Base-by-base conservation (phyloP, 1,140 invertebrate species). In the Stenopsyche tienmushanensis region DNA sequence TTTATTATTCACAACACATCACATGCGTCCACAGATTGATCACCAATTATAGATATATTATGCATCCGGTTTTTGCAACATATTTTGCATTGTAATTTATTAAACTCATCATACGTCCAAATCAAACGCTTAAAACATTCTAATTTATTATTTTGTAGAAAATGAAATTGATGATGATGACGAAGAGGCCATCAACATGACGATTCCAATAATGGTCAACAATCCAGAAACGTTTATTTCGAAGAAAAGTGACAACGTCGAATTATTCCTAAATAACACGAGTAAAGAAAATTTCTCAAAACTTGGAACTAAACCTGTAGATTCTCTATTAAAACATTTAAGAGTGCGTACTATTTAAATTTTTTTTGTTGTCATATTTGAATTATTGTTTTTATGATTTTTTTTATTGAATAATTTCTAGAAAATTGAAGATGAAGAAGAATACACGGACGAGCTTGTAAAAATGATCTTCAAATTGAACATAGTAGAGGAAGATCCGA, bases 391-490 rank as follows among this genome's bases (percentile, higher is more conserved):
- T 39, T n/a, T 39, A 7, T n/a, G n/a, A n/a, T n/a, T n/a, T n/a
- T n/a, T n/a, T n/a, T n/a, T n/a, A n/a, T n/a, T 24, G 7, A 3
- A 2, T 59, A 17, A 18, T 45, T 26, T 47, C 9, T n/a, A 60
- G 57, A 15, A n/a, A 17, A 26, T 44, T 18, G 47, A 3, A 1
- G 57, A 60, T 15, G 57, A 60, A 10, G 57, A 60, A 7, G 42
- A 41, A 9, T 60, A 45, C 20, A 34, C 57, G 8, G 57, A 60
- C 20, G 41, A 60, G 26, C n/a, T 60, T 15, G 57, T 60, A 45
- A 21, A 60, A 60, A 44, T 60, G 8, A 60, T 60, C 13, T 60
- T 60, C 20, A 60, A 47, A 47, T 5, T 60, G n/a, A 42, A 1
- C 10, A 1, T n/a, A 7, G 20, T 44, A 15, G 29, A 60, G 25